Evolutionary conservation across 2,797 vertebrate species (phyloP).

Genomic region (Etheostoma nigrum): DNA sequence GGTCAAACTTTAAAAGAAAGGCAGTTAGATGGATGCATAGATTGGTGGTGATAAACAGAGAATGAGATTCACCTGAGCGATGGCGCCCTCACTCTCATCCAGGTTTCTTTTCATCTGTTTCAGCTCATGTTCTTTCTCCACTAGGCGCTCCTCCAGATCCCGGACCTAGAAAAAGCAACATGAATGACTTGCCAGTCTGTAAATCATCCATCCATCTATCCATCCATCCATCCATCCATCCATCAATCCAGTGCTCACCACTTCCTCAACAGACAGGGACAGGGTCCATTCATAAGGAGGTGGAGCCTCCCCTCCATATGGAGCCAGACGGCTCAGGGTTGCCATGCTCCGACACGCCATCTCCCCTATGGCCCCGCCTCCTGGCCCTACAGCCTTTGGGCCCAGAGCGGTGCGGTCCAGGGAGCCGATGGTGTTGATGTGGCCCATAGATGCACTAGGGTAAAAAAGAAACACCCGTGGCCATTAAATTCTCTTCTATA

Average conservation of each 20-base stretch:
- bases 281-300: conserved; percentile 93
- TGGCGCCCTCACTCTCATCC: conserved; percentile 91
- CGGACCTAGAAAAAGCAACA: conserved; percentile 74
- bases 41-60: background rate
- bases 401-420: conserved; percentile 87
- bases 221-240: background rate
- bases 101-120: conserved; percentile 94
- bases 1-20: conserved; percentile 31
- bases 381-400: conserved; percentile 78
- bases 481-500: conserved; percentile 28
- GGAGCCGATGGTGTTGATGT: conserved; percentile 96
- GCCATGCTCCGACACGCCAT: conserved; percentile 91
- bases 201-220: background rate
- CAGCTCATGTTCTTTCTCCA: conserved; percentile 92
- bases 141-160: conserved; percentile 91
- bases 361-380: conserved; percentile 79
- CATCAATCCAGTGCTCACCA: conserved; percentile 74
- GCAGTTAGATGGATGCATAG: background rate
- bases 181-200: conserved; percentile 8
- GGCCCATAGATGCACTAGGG: conserved; percentile 93
- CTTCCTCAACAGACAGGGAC: conserved; percentile 91
- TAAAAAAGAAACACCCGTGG: conserved; percentile 10
- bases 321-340: conserved; percentile 88
- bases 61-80: conserved; percentile 89
- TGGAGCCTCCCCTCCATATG: conserved; percentile 88